Evolutionary conservation across 53 echinoderm and acorn worm species (phyloP).

Genomic region (Holothuria scabra): DNA sequence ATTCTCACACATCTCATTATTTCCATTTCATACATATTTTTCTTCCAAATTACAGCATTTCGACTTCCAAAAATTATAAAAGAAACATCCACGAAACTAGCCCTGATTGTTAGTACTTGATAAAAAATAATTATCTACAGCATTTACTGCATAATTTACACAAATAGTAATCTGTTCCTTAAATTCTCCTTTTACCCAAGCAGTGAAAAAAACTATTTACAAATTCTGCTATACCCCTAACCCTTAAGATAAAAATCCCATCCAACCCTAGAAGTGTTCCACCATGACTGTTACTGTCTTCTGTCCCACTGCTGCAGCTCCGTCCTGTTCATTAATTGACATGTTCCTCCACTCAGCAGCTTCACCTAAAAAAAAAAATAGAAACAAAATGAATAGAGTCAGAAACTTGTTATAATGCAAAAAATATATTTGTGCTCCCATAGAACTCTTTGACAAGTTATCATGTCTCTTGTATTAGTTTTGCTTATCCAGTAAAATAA

Average conservation of each 20-base stretch:
- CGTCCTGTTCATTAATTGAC: constrained; percentile 73
- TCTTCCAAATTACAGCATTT: background rate
- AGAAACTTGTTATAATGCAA: no score
- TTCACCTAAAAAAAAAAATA: constrained; percentile 52
- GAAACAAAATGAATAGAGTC: background rate
- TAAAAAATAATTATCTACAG: constrained; percentile 31
- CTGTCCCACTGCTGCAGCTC: constrained; percentile 70
- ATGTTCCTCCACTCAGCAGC: constrained; percentile 88
- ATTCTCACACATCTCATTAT: background rate
- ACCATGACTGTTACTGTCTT: constrained; percentile 95
- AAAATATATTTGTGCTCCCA: no score
- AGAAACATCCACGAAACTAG: background rate
- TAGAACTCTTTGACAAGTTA: no score
- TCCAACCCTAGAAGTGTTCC: constrained; percentile 80
- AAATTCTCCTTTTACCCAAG: background rate
- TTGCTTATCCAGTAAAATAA: no score
- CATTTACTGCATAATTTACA: constrained; percentile 12
- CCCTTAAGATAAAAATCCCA: constrained; percentile 3
- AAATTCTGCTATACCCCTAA: background rate
- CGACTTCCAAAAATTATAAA: background rate
- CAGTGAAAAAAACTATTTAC: no score
- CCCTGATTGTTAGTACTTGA: constrained; percentile 18
- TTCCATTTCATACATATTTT: background rate
- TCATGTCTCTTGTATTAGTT: background rate
- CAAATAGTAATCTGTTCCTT: constrained; percentile 20